These are phyloP conservation scores for Pinctada fucata DNA, from an alignment of 2,888 invertebrate genomes.

Conservation along the genomic window DNA sequence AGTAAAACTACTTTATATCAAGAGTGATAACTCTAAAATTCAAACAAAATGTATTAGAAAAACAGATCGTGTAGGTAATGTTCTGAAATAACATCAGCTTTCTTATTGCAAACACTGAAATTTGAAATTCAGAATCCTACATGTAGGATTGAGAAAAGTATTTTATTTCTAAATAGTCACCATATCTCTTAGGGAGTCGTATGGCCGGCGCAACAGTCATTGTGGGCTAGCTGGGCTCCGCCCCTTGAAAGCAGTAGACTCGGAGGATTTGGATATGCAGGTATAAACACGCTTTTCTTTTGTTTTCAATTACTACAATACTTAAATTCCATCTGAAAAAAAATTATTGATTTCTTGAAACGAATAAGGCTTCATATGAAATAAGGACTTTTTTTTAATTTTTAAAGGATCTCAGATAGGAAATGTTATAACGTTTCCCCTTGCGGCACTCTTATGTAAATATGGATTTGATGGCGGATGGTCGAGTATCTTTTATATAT, in stretches of 20 bases:
- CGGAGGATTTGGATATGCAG: constrained; percentile 74
- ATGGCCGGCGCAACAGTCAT: constrained; percentile 95
- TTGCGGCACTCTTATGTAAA: constrained; percentile 81
- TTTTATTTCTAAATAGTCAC: background rate
- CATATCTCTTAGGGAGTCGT: constrained; percentile 81
- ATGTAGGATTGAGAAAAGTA: background rate
- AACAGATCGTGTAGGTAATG: background rate
- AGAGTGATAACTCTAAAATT: no score
- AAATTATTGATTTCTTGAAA: background rate
- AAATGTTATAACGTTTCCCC: constrained; percentile 82
- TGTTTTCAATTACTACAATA: background rate
- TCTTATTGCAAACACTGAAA: background rate
- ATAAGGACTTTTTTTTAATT: constrained; percentile 3
- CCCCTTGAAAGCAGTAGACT: constrained; percentile 84
- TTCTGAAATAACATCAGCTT: background rate
- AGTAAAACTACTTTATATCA: no score
- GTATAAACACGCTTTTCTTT: constrained; percentile 45
- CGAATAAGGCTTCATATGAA: background rate
- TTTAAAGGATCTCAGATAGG: constrained; percentile 88
- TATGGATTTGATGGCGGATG: constrained; percentile 81
- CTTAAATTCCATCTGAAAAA: background rate
- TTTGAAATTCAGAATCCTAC: background rate
- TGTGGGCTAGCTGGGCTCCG: constrained; percentile 95
- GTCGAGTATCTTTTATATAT: constrained; percentile 81
- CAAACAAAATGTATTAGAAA: no score